phyloP scores from a whole-genome alignment of 1,140 invertebrate species.

The Pomacea maculata region DNA sequence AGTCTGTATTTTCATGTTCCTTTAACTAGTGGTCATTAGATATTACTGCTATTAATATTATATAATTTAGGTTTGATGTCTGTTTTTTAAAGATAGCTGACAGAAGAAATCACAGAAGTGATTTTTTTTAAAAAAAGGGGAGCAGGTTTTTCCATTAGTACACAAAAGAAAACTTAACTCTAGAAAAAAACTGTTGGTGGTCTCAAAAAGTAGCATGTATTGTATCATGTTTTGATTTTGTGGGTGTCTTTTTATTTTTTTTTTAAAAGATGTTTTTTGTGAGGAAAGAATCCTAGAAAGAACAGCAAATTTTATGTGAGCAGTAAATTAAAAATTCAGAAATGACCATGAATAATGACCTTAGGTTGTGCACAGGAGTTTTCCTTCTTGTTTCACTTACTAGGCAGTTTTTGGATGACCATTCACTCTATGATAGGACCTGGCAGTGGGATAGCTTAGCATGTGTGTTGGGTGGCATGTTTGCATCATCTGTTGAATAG shows the following conservation, averaged over 20 bases:
- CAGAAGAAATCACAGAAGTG: not conserved
- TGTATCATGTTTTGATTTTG: not conserved
- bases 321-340: no score
- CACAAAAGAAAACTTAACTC: not conserved
- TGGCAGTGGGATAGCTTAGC: no score
- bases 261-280: no score
- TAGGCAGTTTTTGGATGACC: no score
- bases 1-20: not conserved
- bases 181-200: not conserved
- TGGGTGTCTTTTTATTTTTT: conserved; percentile 5
- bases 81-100: not conserved
- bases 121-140: not conserved
- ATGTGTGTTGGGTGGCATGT: no score
- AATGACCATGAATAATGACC: no score
- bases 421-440: no score
- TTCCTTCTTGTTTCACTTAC: no score
- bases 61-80: not conserved
- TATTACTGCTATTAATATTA: not conserved
- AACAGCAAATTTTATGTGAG: no score
- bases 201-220: not conserved
- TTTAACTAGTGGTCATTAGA: not conserved
- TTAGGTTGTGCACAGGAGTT: no score
- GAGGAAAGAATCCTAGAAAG: no score
- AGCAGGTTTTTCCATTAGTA: not conserved
- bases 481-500: no score